Percentiles rank a stretch among this genome's conserved stretches.
phyloP scores from a whole-genome alignment of 2,797 vertebrate species.

The Denticeps clupeoides region DNA sequence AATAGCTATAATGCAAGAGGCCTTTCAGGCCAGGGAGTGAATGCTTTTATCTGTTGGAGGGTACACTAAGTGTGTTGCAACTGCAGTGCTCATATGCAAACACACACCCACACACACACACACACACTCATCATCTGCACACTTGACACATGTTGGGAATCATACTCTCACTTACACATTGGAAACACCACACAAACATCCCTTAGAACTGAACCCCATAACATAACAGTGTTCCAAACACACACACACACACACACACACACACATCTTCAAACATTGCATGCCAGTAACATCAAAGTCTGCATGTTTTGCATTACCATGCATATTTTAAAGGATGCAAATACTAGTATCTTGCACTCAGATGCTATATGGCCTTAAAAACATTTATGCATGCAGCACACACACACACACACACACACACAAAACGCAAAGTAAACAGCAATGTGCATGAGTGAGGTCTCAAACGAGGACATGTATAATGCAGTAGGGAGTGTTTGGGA shows the following conservation, averaged over 20 bases:
- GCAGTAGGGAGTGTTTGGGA: slow-evolving; percentile 30
- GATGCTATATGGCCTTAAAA: background rate
- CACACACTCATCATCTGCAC: slow-evolving; percentile 27
- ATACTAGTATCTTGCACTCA: background rate
- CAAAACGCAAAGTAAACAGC: too few species aligned
- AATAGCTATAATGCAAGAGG: slow-evolving; percentile 37
- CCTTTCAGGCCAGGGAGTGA: slow-evolving; percentile 24
- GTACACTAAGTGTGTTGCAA: slow-evolving; percentile 31
- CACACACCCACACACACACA: slow-evolving; percentile 1
- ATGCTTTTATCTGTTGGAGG: slow-evolving; percentile 48
- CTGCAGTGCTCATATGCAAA: slow-evolving; percentile 28
- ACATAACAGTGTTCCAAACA: too few species aligned
- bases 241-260: slow-evolving; percentile 2
- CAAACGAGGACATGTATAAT: slow-evolving; percentile 33
- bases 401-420: background rate
- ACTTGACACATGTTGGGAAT: too few species aligned
- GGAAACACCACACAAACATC: too few species aligned
- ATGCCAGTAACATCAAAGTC: background rate
- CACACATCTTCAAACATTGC: background rate
- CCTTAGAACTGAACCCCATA: too few species aligned
- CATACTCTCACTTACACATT: too few species aligned
- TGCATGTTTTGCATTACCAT: background rate
- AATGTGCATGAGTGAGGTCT: too few species aligned
- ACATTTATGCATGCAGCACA: background rate
- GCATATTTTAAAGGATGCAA: background rate